Conservation (phyloP, 2,113 vertebrate species). For the Chlorocebus sabaeus region DNA sequence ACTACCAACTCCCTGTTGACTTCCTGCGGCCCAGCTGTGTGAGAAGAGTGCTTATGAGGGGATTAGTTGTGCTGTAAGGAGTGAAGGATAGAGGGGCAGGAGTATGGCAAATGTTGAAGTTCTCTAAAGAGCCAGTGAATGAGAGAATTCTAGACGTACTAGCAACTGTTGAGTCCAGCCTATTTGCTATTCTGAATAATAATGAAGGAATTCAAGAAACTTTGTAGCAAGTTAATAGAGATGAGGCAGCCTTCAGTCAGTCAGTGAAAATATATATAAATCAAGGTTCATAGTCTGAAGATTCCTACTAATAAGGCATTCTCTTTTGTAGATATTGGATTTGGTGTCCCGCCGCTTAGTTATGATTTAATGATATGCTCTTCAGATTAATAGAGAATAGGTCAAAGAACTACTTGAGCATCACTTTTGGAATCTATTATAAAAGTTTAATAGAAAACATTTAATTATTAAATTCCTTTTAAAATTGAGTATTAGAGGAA, state of each 20-base stretch:
- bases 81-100: neutral
- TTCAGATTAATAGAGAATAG: slow-evolving; percentile 12
- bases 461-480: neutral
- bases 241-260: neutral
- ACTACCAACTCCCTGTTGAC: neutral
- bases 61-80: neutral
- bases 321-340: neutral
- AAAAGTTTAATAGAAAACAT: slow-evolving; percentile 26
- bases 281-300: neutral
- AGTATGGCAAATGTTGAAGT: neutral
- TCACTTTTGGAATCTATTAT: neutral
- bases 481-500: neutral
- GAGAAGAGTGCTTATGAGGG: neutral
- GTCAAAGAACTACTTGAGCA: neutral
- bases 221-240: neutral
- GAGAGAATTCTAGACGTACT: neutral
- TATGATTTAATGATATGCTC: neutral
- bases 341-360: neutral
- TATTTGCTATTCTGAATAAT: neutral
- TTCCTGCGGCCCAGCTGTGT: neutral
- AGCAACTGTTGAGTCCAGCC: neutral
- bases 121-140: neutral
- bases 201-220: neutral
- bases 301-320: neutral
- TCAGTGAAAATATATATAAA: neutral